A percentile compares a stretch with the other conserved stretches of the same genome.
These are phyloP conservation scores for Scolopax rusticola DNA, from an alignment of 2,797 vertebrate genomes.

Conservation along the genomic window DNA sequence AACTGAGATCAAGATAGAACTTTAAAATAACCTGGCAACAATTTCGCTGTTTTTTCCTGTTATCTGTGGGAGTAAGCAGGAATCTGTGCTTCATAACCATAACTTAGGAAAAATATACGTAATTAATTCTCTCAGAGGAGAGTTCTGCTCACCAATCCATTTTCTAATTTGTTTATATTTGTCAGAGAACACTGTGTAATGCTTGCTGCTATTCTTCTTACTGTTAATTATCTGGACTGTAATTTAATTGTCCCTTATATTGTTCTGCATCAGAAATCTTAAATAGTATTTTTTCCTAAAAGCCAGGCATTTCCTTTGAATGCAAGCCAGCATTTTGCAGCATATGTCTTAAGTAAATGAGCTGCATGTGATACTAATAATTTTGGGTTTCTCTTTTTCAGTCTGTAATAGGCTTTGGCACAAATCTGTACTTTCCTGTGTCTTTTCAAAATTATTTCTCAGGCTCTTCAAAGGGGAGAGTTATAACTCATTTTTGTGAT, in stretches of 20 bases:
- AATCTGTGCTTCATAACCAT: neutral
- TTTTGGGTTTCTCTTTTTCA: slow-evolving; percentile 9
- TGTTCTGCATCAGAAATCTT: slow-evolving; percentile 29
- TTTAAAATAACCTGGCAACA: neutral
- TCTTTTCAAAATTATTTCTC: slow-evolving; percentile 17
- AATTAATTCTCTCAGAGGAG: neutral
- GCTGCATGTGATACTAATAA: neutral
- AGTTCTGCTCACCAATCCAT: slow-evolving; percentile 11
- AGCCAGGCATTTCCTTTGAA: slow-evolving; percentile 23
- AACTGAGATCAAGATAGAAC: neutral
- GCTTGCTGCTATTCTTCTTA: slow-evolving; percentile 28
- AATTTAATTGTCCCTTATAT: slow-evolving; percentile 22
- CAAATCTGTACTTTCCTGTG: neutral
- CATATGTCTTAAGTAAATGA: slow-evolving; percentile 18
- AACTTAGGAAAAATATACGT: neutral
- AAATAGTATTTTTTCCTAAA: neutral
- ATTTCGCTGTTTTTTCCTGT: neutral
- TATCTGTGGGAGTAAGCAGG: neutral
- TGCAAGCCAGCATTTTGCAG: neutral
- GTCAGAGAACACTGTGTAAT: slow-evolving; percentile 8
- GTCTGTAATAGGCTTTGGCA: slow-evolving; percentile 1
- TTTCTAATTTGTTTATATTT: slow-evolving; percentile 59
- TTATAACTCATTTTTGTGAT: neutral
- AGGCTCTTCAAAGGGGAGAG: neutral
- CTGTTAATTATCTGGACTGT: slow-evolving; percentile 22